Evolutionary conservation across 2,113 vertebrate genomes (phyloP), one percentile per base, ranked within the genome.

Genomic region (Ranitomeya variabilis): DNA sequence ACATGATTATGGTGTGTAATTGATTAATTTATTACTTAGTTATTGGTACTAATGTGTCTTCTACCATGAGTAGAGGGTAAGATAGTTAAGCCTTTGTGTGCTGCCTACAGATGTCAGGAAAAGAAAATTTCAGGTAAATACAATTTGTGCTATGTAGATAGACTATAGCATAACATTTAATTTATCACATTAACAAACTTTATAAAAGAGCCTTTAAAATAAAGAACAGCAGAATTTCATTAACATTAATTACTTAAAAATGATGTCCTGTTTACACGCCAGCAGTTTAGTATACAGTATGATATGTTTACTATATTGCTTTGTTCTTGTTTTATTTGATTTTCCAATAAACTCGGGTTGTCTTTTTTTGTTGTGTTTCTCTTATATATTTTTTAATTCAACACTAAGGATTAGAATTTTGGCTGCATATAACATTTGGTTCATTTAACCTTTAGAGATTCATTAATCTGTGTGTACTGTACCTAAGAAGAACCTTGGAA

Each of bases 371-470:
- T 21, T 71, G 26, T 26, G 67, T 23, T 67, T 67, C n/a, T 67
- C 12, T 71, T 12, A 26, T 16, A 19, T 64, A 19, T 21, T 8
- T 1, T 26, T 71, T 26, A 12, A 71, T 73, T 31, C 15, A 73
- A 37, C 26, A 23, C 67, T 73, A 73, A 12, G 37, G 26, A 73
- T 71, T 71, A 71, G 69, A 7, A 73, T 3, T 16, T 31, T 73
- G 69, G 26, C 7, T 73, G 14, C 26, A 37, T 23, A 73, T 73
- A 26, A 73, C 69, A 73, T 73, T 73, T 73, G 69, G 69, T 73
- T 37, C 13, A 37, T 73, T 74, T 74, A 74, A 74, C 71, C 31
- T 74, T 74, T 74, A 45, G 8, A 74, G 71, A 74, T 18, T 74
- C 31, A 74, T 74, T 74, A 74, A 45, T 74, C 31, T 74, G 18